Percentiles rank a stretch among this genome's conserved stretches.
Evolutionary conservation across 2,888 invertebrate genomes (phyloP).

Genomic region (Vandiemenella viatica): DNA sequence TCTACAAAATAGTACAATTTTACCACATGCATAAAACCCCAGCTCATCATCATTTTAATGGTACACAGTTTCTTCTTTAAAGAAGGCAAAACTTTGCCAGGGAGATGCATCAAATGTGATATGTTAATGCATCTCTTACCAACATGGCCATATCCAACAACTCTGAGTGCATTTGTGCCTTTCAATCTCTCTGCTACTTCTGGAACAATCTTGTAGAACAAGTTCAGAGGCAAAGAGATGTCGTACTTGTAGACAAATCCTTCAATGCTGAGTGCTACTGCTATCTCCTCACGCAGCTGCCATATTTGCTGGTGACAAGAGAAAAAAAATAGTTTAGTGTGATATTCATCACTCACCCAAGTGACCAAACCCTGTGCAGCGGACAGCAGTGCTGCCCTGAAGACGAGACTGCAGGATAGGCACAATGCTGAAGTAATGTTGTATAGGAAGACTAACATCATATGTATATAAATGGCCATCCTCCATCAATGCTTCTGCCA

Average conservation of each 20-base stretch:
- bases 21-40: too few relatives aligned
- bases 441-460: constrained; percentile 79
- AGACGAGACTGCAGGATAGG: constrained; percentile 50
- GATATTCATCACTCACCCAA: constrained; percentile 44
- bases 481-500: constrained; percentile 55
- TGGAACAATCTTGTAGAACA: constrained; percentile 74
- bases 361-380: constrained; percentile 84
- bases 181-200: constrained; percentile 50
- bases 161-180: constrained; percentile 34
- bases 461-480: constrained; percentile 92
- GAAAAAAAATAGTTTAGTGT: background rate
- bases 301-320: constrained; percentile 48
- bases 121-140: constrained; percentile 46
- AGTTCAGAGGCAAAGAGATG: constrained; percentile 67
- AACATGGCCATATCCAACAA: constrained; percentile 87
- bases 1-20: too few relatives aligned
- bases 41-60: too few relatives aligned
- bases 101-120: too few relatives aligned
- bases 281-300: constrained; percentile 72
- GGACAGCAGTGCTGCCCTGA: constrained; percentile 35
- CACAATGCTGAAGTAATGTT: constrained; percentile 71
- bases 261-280: constrained; percentile 56
- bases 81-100: too few relatives aligned
- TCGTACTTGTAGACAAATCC: constrained; percentile 95
- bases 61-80: too few relatives aligned